These are phyloP conservation scores for Mustela nigripes DNA, from an alignment of 2,113 vertebrate genomes.

Conservation along the genomic window DNA sequence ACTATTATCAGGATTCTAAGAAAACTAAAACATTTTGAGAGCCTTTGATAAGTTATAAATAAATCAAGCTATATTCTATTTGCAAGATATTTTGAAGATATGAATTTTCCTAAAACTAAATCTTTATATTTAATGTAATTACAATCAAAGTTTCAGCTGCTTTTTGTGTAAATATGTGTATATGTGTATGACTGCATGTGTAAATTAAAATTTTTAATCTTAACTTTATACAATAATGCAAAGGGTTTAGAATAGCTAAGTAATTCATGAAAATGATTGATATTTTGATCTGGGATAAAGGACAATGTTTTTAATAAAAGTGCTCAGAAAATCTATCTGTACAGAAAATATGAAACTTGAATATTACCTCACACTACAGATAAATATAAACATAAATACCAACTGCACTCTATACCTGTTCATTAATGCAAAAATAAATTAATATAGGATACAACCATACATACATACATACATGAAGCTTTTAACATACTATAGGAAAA, in stretches of 20 bases:
- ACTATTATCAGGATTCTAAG: not conserved
- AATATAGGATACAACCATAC: not conserved
- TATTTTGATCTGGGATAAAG: not conserved
- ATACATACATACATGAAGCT: not conserved
- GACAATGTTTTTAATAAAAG: not conserved
- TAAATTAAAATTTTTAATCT: slow-evolving; percentile 13
- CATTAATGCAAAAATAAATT: not conserved
- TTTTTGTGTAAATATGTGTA: not conserved
- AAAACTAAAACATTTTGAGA: not conserved
- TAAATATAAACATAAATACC: not conserved
- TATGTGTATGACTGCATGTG: not conserved
- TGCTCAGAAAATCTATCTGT: not conserved
- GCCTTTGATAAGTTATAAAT: not conserved
- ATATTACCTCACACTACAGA: not conserved
- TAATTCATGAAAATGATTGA: not conserved
- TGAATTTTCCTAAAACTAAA: not conserved
- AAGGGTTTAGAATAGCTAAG: not conserved
- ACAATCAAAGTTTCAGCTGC: not conserved
- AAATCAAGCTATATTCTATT: not conserved
- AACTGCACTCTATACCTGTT: not conserved
- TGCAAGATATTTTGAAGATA: not conserved
- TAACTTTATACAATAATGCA: not conserved
- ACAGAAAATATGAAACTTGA: not conserved
- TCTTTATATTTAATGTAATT: not conserved
- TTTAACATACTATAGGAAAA: not conserved